These are phyloP conservation scores for Entomyzon cyanotis DNA, from an alignment of 2,113 vertebrate genomes.

Conservation along the genomic window DNA sequence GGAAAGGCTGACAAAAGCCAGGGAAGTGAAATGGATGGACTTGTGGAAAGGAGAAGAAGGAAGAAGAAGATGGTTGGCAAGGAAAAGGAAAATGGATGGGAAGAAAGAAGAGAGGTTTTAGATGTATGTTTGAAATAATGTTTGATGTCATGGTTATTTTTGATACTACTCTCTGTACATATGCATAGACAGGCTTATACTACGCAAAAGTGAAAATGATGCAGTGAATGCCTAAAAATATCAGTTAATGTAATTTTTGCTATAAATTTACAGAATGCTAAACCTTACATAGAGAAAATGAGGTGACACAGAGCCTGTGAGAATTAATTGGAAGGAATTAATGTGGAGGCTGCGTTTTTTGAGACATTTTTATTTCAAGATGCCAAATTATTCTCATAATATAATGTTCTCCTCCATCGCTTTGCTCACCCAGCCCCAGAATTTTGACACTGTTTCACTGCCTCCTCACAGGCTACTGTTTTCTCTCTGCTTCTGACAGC, in stretches of 20 bases:
- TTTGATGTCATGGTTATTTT: background rate
- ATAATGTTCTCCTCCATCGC: background rate
- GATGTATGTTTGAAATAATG: background rate
- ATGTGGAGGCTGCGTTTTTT: background rate
- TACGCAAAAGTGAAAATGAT: background rate
- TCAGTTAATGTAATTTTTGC: background rate
- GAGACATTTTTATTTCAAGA: background rate
- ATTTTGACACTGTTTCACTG: background rate
- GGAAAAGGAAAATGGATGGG: background rate
- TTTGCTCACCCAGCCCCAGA: background rate
- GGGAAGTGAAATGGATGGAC: background rate
- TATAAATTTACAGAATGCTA: background rate
- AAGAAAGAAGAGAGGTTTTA: background rate
- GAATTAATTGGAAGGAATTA: background rate
- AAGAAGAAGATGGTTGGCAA: background rate
- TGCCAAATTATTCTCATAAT: background rate
- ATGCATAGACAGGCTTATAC: background rate
- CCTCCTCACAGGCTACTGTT: background rate
- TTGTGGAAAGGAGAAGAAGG: background rate
- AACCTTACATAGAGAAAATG: background rate
- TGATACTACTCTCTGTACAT: background rate
- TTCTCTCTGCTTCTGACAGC: background rate
- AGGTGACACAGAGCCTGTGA: background rate
- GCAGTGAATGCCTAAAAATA: background rate
- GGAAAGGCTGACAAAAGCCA: background rate